Conservation (phyloP, 1,140 invertebrate species). For the Meteorus sp. region DNA sequence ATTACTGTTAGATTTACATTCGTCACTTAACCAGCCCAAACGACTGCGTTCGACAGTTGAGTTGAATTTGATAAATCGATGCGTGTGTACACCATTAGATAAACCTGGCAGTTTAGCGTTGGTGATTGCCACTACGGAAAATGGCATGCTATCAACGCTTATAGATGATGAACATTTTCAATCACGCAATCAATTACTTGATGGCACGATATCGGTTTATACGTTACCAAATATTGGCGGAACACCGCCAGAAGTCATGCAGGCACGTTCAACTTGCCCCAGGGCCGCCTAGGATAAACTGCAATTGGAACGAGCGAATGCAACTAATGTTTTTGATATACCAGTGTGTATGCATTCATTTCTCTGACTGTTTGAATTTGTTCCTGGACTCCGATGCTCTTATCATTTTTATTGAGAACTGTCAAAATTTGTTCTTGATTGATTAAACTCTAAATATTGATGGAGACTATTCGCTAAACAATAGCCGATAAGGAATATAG, state of each 20-base stretch:
- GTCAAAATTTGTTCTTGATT: no score
- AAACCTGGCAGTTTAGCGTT: conserved; percentile 46
- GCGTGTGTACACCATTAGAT: conserved; percentile 45
- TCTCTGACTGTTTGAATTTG: no score
- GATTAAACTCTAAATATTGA: no score
- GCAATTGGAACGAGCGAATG: no score
- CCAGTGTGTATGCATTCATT: no score
- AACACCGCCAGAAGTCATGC: conserved; percentile 32
- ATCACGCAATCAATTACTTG: conserved; percentile 32
- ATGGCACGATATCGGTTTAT: conserved; percentile 21
- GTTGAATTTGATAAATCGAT: conserved; percentile 41
- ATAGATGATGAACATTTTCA: conserved; percentile 33
- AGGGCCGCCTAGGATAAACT: conserved; percentile 9
- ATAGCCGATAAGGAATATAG: no score
- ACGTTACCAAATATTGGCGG: conserved; percentile 25
- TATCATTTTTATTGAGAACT: no score
- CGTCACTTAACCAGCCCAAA: conserved; percentile 22
- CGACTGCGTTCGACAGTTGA: conserved; percentile 40
- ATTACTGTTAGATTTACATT: conserved; percentile 41
- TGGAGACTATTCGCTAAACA: no score
- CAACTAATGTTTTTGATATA: no score
- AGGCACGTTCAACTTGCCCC: conserved; percentile 32
- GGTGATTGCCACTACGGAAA: conserved; percentile 1
- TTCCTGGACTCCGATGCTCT: no score
- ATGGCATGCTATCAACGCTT: background rate